Evolutionary conservation across 2,113 vertebrate genomes (phyloP).

Genomic region (Podilymbus podiceps): DNA sequence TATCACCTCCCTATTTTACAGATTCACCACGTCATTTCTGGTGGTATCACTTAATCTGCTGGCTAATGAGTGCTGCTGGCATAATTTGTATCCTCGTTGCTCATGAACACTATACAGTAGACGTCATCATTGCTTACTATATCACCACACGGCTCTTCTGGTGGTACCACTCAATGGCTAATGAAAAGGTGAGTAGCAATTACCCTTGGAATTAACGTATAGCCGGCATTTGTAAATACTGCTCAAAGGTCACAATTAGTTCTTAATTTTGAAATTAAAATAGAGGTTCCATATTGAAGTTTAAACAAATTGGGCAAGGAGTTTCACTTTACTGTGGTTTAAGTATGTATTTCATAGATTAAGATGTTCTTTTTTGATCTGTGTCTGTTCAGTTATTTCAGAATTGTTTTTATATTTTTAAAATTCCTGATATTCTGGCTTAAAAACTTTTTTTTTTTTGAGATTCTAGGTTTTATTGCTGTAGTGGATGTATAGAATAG

Average conservation of each 20-base stretch:
- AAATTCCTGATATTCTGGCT: neutral
- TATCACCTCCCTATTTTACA: conserved; percentile 13
- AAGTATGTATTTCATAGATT: neutral
- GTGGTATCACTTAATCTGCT: conserved; percentile 97
- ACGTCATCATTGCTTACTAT: conserved; percentile 93
- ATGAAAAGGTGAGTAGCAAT: conserved; percentile 83
- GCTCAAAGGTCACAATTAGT: neutral
- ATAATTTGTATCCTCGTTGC: conserved; percentile 93
- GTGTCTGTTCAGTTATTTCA: neutral
- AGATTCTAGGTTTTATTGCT: neutral
- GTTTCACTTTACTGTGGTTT: neutral
- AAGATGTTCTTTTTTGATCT: neutral
- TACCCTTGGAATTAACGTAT: neutral
- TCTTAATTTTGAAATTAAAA: neutral
- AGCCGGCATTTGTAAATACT: neutral
- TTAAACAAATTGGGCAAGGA: neutral
- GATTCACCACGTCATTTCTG: conserved; percentile 95
- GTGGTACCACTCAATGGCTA: conserved; percentile 99
- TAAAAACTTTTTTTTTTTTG: neutral
- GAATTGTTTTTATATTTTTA: neutral
- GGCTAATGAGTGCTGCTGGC: conserved; percentile 90
- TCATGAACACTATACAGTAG: conserved; percentile 94
- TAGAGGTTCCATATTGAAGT: neutral
- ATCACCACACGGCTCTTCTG: conserved; percentile 96
- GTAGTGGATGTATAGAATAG: neutral